phyloP scores from a whole-genome alignment of 2,113 vertebrate species.

The Crotalus horridus region DNA sequence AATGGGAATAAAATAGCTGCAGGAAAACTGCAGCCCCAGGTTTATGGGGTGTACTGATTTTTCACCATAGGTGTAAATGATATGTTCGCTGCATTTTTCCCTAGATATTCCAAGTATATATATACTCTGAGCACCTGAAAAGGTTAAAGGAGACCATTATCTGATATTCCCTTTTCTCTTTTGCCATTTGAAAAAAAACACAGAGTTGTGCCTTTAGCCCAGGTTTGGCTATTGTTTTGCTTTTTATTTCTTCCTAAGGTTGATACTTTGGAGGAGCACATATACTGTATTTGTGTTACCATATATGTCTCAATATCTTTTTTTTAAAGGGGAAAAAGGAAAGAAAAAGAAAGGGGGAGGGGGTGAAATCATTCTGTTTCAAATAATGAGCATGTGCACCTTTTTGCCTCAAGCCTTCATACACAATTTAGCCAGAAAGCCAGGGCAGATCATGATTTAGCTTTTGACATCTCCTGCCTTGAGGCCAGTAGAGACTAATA shows the following conservation, averaged over 20 bases:
- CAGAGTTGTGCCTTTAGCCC: conserved; percentile 47
- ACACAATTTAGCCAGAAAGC: conserved; percentile 99
- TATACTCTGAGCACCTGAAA: conserved; percentile 45
- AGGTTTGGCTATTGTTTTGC: not conserved
- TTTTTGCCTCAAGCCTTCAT: conserved; percentile 98
- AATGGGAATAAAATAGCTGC: not conserved
- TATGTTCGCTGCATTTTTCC: not conserved
- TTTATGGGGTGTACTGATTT: not conserved
- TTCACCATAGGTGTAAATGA: not conserved
- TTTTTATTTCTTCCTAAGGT: conserved; percentile 44
- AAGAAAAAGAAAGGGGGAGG: conserved; percentile 56
- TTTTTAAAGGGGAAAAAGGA: conserved; percentile 2
- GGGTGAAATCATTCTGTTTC: conserved; percentile 82
- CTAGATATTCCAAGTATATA: not conserved
- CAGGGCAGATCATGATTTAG: conserved; percentile 99
- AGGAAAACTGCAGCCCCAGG: not conserved
- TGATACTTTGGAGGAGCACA: conserved; percentile 57
- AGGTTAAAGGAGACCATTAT: conserved; percentile 62
- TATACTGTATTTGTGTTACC: conserved; percentile 61
- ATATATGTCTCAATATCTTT: conserved; percentile 71
- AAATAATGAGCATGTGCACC: conserved; percentile 99
- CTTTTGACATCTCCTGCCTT: conserved; percentile 98
- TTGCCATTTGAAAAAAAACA: conserved; percentile 54
- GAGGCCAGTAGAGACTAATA: conserved; percentile 97
- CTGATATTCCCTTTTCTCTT: conserved; percentile 36